Base-by-base conservation (phyloP, 2,113 vertebrate genomes). In the Dryoscopus gambensis region DNA sequence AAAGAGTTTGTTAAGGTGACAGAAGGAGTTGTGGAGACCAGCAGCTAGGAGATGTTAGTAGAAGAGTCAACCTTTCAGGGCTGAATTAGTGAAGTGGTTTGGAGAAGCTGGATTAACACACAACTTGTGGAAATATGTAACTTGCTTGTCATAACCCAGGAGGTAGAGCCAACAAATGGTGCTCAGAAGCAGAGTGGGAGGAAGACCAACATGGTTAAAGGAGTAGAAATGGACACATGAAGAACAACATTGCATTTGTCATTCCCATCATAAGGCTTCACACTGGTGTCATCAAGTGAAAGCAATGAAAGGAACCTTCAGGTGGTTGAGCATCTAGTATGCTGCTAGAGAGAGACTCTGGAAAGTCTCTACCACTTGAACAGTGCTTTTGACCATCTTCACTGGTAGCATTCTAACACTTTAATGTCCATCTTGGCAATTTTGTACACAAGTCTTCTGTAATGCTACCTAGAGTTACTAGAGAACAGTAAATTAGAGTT, bases 161-260 rank as follows among this genome's bases (percentile, higher is more conserved):
- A 76, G 13, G 18, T 2, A 80, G 20, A 64, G 44, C 4, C 33
- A 71, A 7, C 14, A 30, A 71, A 67, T 20, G 8, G 4, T n/a
- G 35, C 39, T 85, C 52, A 86, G 52, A 67, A 35, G 25, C 25
- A 94, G 55, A 65, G 23, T 21, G 21, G 23, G 11, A 84, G 31
- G 44, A 87, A 73, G 27, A 77, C 3, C 8, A 30, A 3, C 0
- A 0, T 2, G 1, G 12, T 15, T 50, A 59, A 78, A 46, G 8
- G 52, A 5, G 20, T 33, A 68, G 56, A 33, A 86, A 57, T 6
- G 10, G 22, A 22, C 53, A 59, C 0, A 4, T 63, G 37, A 44
- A 44, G 10, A n/a, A 30, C 24, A 52, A 5, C 17, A 56, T 10
- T n/a, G 5, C 16, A 42, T 86, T 75, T 83, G 10, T 35, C 5